Evolutionary conservation across 2,113 vertebrate genomes (phyloP), one percentile per base, ranked within the genome.

Genomic region (Pedetes capensis): DNA sequence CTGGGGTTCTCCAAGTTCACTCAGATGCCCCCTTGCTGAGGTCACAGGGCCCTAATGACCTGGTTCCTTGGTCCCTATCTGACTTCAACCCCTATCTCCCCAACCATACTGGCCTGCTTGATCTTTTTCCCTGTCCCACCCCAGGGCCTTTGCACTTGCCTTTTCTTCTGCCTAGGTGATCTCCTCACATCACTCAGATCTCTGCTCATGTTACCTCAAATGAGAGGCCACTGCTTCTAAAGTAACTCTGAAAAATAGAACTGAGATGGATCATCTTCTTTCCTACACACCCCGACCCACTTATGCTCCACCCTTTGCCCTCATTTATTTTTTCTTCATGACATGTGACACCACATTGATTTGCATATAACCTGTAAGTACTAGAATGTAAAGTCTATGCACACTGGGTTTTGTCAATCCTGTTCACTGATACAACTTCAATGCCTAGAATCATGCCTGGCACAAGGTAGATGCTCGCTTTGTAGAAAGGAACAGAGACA

Each of bases 201-300:
- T 74, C 39, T 25, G 42, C 49, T 85, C 27, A 64, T 34, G 13
- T 84, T 84, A 88, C 47, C 68, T 64, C n/a, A 69, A 66, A 74
- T 47, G 14, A 64, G 22, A 79, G 17, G 47, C 9, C 49, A 49
- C 76, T 44, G 6, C n/a, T 83, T 84, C 72, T 66, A 66, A 84
- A 78, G 78, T 18, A 57, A n/a, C 44, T 12, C 14, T 47, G 39
- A n/a, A n/a, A 12, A 47, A 11, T 17, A 63, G 27, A n/a, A 63
- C 8, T 32, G 10, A 63, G 12, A 27, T 29, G 25, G 27, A 29
- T 27, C 11, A 3, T 13, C 11, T 68, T 86, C 37, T 53, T 44
- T 32, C 59, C 42, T 86, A 32, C 7, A 2, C 0, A 39, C 0
- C 32, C n/a, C 4, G 12, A 3, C 44, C 29, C 17, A 69, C 8